phyloP scores from a whole-genome alignment of 2,797 vertebrate species.

The Brachyrhaphis roseni region DNA sequence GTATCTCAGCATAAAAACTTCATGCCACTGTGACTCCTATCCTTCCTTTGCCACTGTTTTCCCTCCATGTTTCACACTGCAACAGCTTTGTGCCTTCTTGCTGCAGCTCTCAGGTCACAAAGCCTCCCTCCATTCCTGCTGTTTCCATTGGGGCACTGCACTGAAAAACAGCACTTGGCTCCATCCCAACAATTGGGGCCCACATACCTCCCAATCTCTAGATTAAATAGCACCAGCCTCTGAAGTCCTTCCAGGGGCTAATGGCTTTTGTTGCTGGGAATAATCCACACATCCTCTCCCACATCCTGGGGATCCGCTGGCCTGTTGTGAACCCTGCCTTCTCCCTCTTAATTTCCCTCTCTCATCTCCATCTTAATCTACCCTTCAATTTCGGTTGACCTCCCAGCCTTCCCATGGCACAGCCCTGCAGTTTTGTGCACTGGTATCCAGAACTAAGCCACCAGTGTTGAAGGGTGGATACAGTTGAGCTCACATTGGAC shows the following conservation, averaged over 20 bases:
- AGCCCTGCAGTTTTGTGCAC: conserved; percentile 51
- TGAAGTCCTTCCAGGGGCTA: conserved; percentile 86
- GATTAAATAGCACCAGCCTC: conserved; percentile 85
- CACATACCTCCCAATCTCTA: conserved; percentile 85
- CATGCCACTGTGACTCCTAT: conserved; percentile 67
- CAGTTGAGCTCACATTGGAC: conserved; percentile 50
- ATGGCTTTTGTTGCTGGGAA: conserved; percentile 88
- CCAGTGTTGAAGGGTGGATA: conserved; percentile 59
- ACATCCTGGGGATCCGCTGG: conserved; percentile 82
- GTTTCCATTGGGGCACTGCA: conserved; percentile 73
- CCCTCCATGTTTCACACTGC: conserved; percentile 59
- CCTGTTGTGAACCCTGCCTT: conserved; percentile 68
- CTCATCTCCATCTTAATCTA: conserved; percentile 76
- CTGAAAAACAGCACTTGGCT: conserved; percentile 77
- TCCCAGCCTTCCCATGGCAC: conserved; percentile 53
- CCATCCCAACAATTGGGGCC: conserved; percentile 76
- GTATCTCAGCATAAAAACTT: conserved; percentile 74
- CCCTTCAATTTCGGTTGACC: conserved; percentile 66
- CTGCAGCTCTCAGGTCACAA: conserved; percentile 43
- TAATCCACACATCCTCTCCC: conserved; percentile 88
- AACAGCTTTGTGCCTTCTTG: conserved; percentile 64
- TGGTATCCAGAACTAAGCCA: conserved; percentile 63
- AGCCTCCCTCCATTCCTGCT: conserved; percentile 65
- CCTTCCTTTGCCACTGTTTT: conserved; percentile 48
- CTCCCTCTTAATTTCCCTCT: conserved; percentile 53